These are phyloP conservation scores for Bombus fervidus DNA, from an alignment of 1,140 invertebrate species.

Conservation along the genomic window DNA sequence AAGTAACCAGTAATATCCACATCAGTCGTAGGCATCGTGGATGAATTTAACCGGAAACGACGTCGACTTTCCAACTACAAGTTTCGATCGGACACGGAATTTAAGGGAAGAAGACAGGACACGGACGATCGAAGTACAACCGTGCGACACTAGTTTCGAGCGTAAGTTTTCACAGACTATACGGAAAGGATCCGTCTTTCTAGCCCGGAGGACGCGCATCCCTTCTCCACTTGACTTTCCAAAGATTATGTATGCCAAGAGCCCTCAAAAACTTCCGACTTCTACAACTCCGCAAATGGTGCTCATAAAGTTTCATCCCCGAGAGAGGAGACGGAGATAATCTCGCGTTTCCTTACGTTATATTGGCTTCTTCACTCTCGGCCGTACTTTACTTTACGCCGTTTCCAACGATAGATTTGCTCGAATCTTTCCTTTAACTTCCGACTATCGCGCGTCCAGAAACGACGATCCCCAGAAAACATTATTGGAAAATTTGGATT, in stretches of 20 bases:
- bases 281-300: slow-evolving; percentile 36
- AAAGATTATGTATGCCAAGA: slow-evolving; percentile 44
- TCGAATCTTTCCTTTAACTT: background rate
- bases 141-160: background rate
- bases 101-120: background rate
- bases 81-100: background rate
- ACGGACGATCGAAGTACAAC: background rate
- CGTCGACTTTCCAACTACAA: background rate
- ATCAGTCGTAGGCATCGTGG: background rate
- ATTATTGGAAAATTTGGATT: background rate
- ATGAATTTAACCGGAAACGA: background rate
- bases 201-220: background rate
- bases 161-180: slow-evolving; percentile 15
- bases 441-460: background rate
- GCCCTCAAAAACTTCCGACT: slow-evolving; percentile 37
- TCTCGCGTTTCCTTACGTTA: slow-evolving; percentile 21
- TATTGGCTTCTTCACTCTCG: slow-evolving; percentile 24
- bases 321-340: slow-evolving; percentile 16
- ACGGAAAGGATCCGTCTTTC: slow-evolving; percentile 7
- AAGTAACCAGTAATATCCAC: background rate
- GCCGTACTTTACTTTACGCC: background rate
- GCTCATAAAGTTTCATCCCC: slow-evolving; percentile 32
- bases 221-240: slow-evolving; percentile 9
- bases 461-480: background rate
- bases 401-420: background rate